Percentiles rank a stretch among this genome's conserved stretches.
phyloP scores from a whole-genome alignment of 2,113 vertebrate genomes.

The Myrmecophaga tridactyla region DNA sequence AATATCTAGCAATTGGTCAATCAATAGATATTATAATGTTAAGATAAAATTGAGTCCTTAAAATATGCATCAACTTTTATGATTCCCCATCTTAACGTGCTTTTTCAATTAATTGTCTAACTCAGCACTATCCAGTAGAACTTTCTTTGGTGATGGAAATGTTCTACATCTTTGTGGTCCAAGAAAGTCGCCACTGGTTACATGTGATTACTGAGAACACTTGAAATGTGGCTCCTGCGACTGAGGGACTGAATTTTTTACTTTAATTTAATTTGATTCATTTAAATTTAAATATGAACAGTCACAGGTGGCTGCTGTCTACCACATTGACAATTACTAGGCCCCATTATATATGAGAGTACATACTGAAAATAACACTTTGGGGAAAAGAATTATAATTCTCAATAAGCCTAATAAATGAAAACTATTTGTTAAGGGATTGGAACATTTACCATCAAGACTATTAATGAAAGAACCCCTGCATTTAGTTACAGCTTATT shows the following conservation, averaged over 20 bases:
- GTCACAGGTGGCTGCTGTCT: background rate
- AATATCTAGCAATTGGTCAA: background rate
- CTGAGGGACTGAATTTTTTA: background rate
- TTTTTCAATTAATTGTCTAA: background rate
- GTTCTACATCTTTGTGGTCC: background rate
- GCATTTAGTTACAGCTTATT: background rate
- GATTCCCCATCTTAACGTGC: background rate
- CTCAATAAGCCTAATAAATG: background rate
- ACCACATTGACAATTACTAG: background rate
- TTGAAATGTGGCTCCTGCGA: background rate
- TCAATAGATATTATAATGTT: background rate
- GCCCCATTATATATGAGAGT: background rate
- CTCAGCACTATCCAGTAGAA: background rate
- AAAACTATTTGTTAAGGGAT: background rate
- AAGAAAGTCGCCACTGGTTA: background rate
- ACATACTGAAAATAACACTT: background rate
- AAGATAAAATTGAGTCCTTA: background rate
- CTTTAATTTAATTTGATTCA: background rate
- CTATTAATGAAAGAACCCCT: background rate
- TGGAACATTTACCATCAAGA: background rate
- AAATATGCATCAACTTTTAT: background rate
- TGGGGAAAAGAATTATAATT: slow-evolving; percentile 21
- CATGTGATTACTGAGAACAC: background rate
- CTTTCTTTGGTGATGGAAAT: background rate
- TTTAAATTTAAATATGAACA: background rate